Base-by-base conservation (phyloP, 2,888 invertebrate genomes). In the Pollenia angustigena region DNA sequence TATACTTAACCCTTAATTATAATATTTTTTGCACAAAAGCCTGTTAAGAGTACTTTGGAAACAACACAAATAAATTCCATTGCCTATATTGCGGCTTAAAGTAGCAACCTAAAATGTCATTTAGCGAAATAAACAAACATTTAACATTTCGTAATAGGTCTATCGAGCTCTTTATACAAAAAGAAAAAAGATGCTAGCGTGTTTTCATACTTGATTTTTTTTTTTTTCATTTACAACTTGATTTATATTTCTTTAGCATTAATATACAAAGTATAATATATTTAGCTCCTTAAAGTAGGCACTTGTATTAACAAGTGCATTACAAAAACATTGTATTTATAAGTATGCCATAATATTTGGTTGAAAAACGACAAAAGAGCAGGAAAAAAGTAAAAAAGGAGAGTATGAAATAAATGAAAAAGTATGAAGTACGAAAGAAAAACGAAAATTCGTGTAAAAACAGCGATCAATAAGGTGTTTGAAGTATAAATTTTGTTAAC, bases 321-420 rank as follows among this genome's bases (percentile, higher is more conserved):
- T 60, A 72, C 23, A 44, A 32, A 68, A 44, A 52, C 23, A 81
- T 81, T 76, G 81, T 76, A 71, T 58, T 76, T 71, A 58, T 64
- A 85, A 85, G 81, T 80, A 81, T 74, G 74, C 75, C 10, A 75
- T 81, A 75, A 50, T 56, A 81, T 60, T 84, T 69, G 40, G 62
- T 74, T 68, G 54, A 56, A 68, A 60, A 50, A 40, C 10, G 40
- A 74, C 40, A 64, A 72, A 48, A 44, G 48, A 66, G 42, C 12
- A 58, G 50, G 56, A 42, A 18, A 8, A 9, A 8, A 62, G 10
- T 50, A 1, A 32, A 48, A 66, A 32, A 32, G 6, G 4, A 6
- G 32, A 32, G 32, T 32, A 32, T 32, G 32, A 32, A 32, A 32
- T 32, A 32, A 32, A 32, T 4, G 6, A 32, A 32, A 32, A 0